Evolutionary conservation across 1,140 invertebrate genomes (phyloP), one percentile per base, ranked within the genome.

Genomic region (Cheumatopsyche charites): DNA sequence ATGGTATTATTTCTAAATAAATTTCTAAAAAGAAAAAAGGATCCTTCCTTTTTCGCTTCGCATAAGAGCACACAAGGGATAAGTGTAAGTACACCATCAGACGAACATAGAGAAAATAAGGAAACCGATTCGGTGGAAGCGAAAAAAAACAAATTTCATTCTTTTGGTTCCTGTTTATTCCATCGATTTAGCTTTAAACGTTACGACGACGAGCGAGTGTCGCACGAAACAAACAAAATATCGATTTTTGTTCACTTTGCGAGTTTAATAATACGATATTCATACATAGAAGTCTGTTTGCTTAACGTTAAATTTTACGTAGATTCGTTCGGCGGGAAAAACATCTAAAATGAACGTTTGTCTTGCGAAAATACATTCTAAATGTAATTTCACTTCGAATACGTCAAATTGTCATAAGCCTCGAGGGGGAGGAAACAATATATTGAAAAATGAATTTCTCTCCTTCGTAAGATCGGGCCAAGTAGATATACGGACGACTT

Each of bases 1-100:
- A 11, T n/a, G 11, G 55, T 23, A 58, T 58, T 25, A 58, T 58
- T 58, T 58, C 23, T 21, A 58, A 58, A 58, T 58, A 58, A 58
- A 58, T 58, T 52, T 58, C 55, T 9, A 11, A 23, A 36, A 36
- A 36, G 29, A 36, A 36, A 36, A 36, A 11, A 23, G 21, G 25
- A 58, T 58, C 55, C n/a, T 15, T 19, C 21, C 23, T 21, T 58
- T 58, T 58, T 21, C 9, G 29, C 9, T 36, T 11, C 55, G 21
- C 25, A 25, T 58, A 58, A 58, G 23, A 58, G 55, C 55, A 26
- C 55, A 26, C 55, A 58, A 9, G 55, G 23, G 55, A 58, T 58
- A 58, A 25, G 23, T 12, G 55, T 26, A 58, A 58, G 55, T 52
- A 52, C 19, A 25, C 21, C 21, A 58, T 26, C 12, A 12, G 11